Conservation (phyloP, 2,888 invertebrate genomes). For the Ethmia dodecea region DNA sequence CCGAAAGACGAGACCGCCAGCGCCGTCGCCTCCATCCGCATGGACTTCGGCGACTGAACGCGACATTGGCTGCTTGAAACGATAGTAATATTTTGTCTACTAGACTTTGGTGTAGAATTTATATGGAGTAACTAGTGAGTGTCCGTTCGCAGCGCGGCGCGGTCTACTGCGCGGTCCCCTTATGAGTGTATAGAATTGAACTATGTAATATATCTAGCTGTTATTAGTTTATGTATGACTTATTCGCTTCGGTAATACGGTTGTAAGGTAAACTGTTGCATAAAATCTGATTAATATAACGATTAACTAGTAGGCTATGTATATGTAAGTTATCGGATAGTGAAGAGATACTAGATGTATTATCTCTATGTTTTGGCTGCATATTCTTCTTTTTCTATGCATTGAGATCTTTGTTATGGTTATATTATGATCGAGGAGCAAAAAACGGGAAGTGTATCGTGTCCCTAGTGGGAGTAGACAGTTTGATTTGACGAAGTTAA, state of each 20-base stretch:
- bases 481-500: conserved; percentile 35
- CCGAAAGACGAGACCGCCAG: conserved; percentile 19
- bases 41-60: conserved; percentile 19
- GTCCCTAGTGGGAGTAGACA: conserved; percentile 35
- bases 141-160: not conserved
- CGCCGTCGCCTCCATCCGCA: conserved; percentile 14
- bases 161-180: conserved; percentile 3
- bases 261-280: conserved; percentile 68
- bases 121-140: conserved; percentile 3
- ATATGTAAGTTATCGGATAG: conserved; percentile 55
- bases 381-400: conserved; percentile 32
- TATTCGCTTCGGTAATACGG: conserved; percentile 65
- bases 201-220: conserved; percentile 47
- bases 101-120: conserved; percentile 6
- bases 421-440: not conserved
- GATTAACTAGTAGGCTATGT: conserved; percentile 56
- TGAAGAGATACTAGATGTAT: conserved; percentile 47
- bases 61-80: conserved; percentile 6
- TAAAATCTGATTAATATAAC: conserved; percentile 73
- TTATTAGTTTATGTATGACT: conserved; percentile 52
- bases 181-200: conserved; percentile 16
- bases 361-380: conserved; percentile 38
- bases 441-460: conserved; percentile 1
- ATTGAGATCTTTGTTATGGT: conserved; percentile 26
- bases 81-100: conserved; percentile 10